Evolutionary conservation across 2,113 vertebrate genomes (phyloP).

Genomic region (Taxidea taxus): DNA sequence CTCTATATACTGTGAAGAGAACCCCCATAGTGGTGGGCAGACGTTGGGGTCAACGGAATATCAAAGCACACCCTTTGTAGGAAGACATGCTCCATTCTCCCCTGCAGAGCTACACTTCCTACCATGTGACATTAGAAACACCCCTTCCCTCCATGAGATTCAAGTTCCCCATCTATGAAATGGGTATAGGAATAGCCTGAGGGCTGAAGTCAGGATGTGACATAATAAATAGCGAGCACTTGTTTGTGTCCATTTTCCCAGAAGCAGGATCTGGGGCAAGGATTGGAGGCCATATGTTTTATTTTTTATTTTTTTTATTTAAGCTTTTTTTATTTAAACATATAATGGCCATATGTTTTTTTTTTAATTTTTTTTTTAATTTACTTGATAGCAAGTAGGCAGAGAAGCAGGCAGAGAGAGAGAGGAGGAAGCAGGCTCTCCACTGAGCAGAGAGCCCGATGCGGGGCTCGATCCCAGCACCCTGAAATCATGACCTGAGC

Average conservation of each 20-base stretch:
- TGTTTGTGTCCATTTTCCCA: background rate
- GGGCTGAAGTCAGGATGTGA: background rate
- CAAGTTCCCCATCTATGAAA: background rate
- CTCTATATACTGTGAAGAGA: fast-evolving
- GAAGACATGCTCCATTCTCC: background rate
- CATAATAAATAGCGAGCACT: background rate
- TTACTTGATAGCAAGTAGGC: too few species aligned
- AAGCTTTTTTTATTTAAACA: too few species aligned
- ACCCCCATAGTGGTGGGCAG: too few species aligned
- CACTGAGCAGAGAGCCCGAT: too few species aligned
- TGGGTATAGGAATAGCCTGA: background rate
- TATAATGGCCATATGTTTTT: too few species aligned
- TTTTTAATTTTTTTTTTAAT: too few species aligned
- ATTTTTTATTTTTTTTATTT: too few species aligned
- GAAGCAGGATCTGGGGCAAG: background rate
- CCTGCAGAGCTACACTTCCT: background rate
- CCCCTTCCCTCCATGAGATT: background rate
- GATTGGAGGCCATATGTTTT: background rate
- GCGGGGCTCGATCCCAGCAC: too few species aligned
- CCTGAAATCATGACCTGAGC: too few species aligned
- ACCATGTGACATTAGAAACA: background rate
- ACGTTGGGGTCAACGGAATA: background rate
- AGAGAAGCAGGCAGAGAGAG: too few species aligned
- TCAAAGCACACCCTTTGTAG: background rate
- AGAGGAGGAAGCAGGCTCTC: too few species aligned